Evolutionary conservation across 2,113 vertebrate genomes (phyloP).

Genomic region (Periophthalmus modestus): DNA sequence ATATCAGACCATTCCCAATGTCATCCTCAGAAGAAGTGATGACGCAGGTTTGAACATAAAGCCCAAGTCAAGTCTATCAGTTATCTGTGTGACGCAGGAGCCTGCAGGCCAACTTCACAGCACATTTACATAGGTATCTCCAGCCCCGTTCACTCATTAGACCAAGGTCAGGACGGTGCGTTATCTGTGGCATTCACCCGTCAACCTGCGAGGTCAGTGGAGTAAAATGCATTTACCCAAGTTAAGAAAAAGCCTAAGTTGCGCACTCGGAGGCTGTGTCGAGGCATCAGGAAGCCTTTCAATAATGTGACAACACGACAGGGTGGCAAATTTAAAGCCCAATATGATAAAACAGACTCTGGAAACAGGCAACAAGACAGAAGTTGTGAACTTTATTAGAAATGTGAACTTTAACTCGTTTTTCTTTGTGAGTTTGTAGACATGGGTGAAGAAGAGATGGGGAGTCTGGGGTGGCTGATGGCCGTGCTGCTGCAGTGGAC

Average conservation of each 20-base stretch:
- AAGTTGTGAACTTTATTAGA: conserved; percentile 13
- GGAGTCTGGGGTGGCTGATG: too few species aligned
- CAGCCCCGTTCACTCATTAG: conserved; percentile 42
- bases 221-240: conserved; percentile 32
- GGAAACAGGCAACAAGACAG: conserved; percentile 32
- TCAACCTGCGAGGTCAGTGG: conserved; percentile 21
- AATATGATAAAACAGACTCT: conserved; percentile 46
- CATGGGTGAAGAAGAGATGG: too few species aligned
- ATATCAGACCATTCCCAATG: not conserved
- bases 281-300: conserved; percentile 26
- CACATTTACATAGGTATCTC: conserved; percentile 41
- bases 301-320: conserved; percentile 37
- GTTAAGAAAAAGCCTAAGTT: conserved; percentile 7
- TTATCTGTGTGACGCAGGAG: conserved; percentile 25
- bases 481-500: too few species aligned
- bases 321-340: conserved; percentile 38
- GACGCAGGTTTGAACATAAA: not conserved
- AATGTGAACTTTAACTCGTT: not conserved
- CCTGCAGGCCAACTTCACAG: conserved; percentile 19
- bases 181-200: conserved; percentile 19
- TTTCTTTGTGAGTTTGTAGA: too few species aligned
- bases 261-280: conserved; percentile 14
- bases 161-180: conserved; percentile 38
- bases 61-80: not conserved
- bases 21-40: conserved; percentile 2